Base-by-base conservation (phyloP, 1,140 invertebrate species). In the Coboldia fuscipes region DNA sequence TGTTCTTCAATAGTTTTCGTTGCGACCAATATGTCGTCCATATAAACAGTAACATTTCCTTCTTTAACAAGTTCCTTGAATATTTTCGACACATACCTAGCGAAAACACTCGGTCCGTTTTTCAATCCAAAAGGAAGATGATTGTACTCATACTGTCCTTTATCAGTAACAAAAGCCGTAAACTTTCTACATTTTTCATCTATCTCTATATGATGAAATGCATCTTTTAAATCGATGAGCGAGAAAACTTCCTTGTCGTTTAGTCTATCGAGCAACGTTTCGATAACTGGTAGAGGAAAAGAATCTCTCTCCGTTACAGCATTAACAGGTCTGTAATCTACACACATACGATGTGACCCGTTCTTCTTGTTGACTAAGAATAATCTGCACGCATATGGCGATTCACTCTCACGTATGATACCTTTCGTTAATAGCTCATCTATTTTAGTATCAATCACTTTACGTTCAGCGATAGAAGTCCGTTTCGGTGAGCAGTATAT, bases 281-380 rank as follows among this genome's bases (percentile, higher is more conserved):
- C 53, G 14, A 68, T 61, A 4, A 45, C 30, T 0, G 62, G 63
- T 22, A n/a, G 65, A 39, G 24, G 43, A 32, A 34, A 38, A 31
- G 35, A 44, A 30, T 34, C 34, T 23, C 31, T 23, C 19, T 30
- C 22, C 5, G 35, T 38, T 13, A 35, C 19, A 29, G 37, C 33
- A 36, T 41, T 45, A 10, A 47, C 21, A 19, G 22, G 23, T 14
- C 62, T 26, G 39, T 48, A 65, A 37, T 55, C 48, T 3, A 46
- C 37, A 35, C 42, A 43, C 18, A 53, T 33, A 3, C 54, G 28
- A 13, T 37, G 36, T 15, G 29, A 28, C 2, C 42, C 42, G 30
- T 45, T 38, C 19, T 45, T 45, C 26, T 54, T 54, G n/a, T 39
- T 36, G 3, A 47, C 43, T 6, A 47, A 26, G 7, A 54, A 31